Percentiles rank a stretch among this genome's conserved stretches.
Evolutionary conservation across 1,140 invertebrate species (phyloP).

Genomic region (Bemisia tabaci): DNA sequence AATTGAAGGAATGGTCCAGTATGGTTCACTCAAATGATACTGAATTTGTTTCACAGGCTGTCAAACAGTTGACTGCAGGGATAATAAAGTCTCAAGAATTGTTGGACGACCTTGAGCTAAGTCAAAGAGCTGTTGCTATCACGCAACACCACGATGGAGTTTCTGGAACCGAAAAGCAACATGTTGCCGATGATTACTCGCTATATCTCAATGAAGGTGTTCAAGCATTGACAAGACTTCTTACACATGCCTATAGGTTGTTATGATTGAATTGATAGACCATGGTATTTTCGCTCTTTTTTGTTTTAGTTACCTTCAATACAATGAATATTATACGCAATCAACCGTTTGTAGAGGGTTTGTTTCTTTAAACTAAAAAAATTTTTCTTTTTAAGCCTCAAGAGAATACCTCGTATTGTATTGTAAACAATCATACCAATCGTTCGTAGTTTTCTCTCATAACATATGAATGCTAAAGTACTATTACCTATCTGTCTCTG

Average conservation of each 20-base stretch:
- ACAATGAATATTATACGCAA: not conserved
- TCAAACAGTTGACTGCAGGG: slow-evolving; percentile 15
- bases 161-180: slow-evolving; percentile 83
- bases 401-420: no score
- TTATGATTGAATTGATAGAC: not conserved
- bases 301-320: not conserved
- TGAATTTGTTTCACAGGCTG: slow-evolving; percentile 18
- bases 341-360: no score
- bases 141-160: slow-evolving; percentile 87
- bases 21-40: no score
- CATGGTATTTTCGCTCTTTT: not conserved
- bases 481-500: no score
- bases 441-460: no score
- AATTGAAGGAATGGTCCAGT: no score
- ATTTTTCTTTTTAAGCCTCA: no score
- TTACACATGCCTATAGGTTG: slow-evolving; percentile 19
- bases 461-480: no score
- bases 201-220: slow-evolving; percentile 47
- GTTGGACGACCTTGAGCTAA: slow-evolving; percentile 25
- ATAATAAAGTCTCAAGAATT: slow-evolving; percentile 10
- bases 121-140: slow-evolving; percentile 49
- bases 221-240: slow-evolving; percentile 18
- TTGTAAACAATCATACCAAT: no score
- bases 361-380: no score
- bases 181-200: slow-evolving; percentile 77